Evolutionary conservation across 2,113 vertebrate species (phyloP), one percentile per base, ranked within the genome.

Genomic region (Mesembrinibis cayennensis): DNA sequence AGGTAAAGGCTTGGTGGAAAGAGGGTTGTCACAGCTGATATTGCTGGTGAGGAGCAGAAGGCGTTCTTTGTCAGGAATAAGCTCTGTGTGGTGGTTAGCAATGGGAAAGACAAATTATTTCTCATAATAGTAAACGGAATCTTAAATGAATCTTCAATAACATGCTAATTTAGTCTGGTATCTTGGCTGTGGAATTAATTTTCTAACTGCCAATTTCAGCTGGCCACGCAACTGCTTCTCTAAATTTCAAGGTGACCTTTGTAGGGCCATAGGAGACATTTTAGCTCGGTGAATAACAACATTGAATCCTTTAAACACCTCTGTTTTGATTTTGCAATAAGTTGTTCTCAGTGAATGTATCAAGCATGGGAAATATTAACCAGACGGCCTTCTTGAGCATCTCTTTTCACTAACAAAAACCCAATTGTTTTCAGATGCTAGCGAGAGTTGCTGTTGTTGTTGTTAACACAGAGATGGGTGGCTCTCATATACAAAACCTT

Each of bases 101-200:
- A 79, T 56, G 38, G 45, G 58, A 94, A 93, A 38, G 67, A 82
- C 52, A 82, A 94, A 95, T 92, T 40, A 89, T 92, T 94, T 91
- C 56, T 69, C 34, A 49, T 29, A 88, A 47, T 16, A 61, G 20
- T 70, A 95, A 87, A 90, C 18, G 63, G 77, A 96, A 95, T 97
- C 86, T 95, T 93, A 93, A 96, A 90, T 83, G 52, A 59, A 89
- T 93, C 88, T 96, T 90, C 82, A 92, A 59, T 71, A 93, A 59
- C 73, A 89, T 69, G 61, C 45, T 95, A 95, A 96, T 96, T 94
- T 91, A 87, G 34, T 56, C 56, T 79, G 29, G 30, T 96, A 86
- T 96, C 86, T 96, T 74, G 90, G 79, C 61, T 55, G 34, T 11
- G 29, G 80, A 95, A 91, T 92, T 96, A 93, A 95, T 96, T 95